Evolutionary conservation across 2,113 vertebrate genomes (phyloP).

Genomic region (Cololabis saira): DNA sequence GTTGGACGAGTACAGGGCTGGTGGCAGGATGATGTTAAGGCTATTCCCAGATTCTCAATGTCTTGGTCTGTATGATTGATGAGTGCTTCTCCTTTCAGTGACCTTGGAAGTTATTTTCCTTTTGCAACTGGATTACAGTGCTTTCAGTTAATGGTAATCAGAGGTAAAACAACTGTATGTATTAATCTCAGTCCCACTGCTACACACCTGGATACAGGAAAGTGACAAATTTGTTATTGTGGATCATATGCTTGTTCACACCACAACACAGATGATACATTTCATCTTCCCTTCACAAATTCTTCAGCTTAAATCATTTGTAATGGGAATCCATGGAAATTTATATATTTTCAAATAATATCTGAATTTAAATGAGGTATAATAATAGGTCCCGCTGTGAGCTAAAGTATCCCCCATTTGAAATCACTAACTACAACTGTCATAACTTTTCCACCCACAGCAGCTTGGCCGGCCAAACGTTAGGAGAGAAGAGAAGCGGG

Average conservation of each 20-base stretch:
- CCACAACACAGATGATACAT: constrained; percentile 1
- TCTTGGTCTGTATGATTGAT: constrained; percentile 55
- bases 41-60: constrained; percentile 65
- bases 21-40: constrained; percentile 56
- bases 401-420: constrained; percentile 23
- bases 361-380: constrained; percentile 16
- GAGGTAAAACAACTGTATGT: background rate
- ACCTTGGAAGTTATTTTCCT: constrained; percentile 48
- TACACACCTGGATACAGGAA: constrained; percentile 21
- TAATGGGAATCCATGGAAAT: constrained; percentile 5
- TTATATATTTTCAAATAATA: constrained; percentile 8
- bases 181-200: constrained; percentile 21
- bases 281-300: constrained; percentile 3
- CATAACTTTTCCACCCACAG: constrained; percentile 29
- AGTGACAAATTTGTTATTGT: background rate
- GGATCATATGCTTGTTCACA: background rate
- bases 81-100: constrained; percentile 58
- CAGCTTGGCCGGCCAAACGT: constrained; percentile 19
- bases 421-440: constrained; percentile 34
- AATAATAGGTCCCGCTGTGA: constrained; percentile 9
- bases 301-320: constrained; percentile 12
- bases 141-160: background rate
- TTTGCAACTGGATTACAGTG: constrained; percentile 13
- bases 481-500: constrained; percentile 16
- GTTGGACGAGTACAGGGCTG: constrained; percentile 60